Evolutionary conservation across 1,140 invertebrate species (phyloP).

Genomic region (Radopholus similis): DNA sequence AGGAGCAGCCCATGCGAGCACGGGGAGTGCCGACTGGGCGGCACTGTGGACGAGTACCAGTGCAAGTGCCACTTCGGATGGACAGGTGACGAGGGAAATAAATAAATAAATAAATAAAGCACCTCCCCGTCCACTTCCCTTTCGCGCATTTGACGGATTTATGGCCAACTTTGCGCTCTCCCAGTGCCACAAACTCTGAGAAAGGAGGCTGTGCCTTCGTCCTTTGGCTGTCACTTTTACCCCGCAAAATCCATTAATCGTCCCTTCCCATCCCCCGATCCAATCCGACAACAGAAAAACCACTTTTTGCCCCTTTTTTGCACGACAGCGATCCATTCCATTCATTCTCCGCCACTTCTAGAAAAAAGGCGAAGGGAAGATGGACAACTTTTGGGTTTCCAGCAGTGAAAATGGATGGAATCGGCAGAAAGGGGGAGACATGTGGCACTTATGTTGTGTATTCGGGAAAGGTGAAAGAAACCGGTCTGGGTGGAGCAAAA

Average conservation of each 20-base stretch:
- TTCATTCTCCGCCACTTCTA: conserved; percentile 2
- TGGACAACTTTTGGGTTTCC: not conserved
- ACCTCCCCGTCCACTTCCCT: not conserved
- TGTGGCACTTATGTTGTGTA: not conserved
- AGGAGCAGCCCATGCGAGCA: not conserved
- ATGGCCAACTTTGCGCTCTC: not conserved
- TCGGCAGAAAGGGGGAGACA: no score
- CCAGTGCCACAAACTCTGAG: not conserved
- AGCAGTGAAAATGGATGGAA: no score
- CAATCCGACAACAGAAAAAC: no score
- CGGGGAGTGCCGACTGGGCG: conserved; percentile 12
- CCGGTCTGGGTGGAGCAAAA: not conserved
- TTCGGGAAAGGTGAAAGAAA: not conserved
- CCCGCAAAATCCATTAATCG: not conserved
- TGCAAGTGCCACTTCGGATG: conserved; percentile 21
- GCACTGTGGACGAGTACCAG: conserved; percentile 2
- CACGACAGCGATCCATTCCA: not conserved
- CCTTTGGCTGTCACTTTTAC: not conserved
- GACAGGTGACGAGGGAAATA: conserved; percentile 15
- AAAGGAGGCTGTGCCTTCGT: not conserved
- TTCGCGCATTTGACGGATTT: not conserved
- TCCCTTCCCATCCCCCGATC: no score
- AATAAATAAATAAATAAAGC: not conserved
- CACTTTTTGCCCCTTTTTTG: no score
- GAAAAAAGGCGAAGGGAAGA: no score